A percentile compares a stretch with the other conserved stretches of the same genome.
phyloP scores from a whole-genome alignment of 1,140 invertebrate species.

The Eufriesea mexicana region DNA sequence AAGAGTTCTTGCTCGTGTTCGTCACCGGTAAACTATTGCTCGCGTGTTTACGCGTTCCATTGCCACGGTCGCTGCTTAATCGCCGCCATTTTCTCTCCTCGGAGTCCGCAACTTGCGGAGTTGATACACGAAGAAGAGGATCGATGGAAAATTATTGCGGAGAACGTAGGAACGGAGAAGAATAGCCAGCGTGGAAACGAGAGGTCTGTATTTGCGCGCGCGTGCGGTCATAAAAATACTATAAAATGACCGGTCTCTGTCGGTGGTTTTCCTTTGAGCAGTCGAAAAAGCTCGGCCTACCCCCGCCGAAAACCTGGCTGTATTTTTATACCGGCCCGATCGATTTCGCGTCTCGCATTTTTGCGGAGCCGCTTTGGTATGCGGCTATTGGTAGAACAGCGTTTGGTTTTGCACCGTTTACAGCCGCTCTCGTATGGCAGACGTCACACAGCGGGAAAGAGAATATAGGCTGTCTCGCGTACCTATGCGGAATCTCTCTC shows the following conservation, averaged over 20 bases:
- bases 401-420: constrained; percentile 55
- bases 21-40: neutral
- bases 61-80: neutral
- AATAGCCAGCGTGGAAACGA: neutral
- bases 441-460: neutral
- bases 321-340: constrained; percentile 48
- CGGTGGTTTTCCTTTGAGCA: constrained; percentile 27
- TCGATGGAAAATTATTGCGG: too few species aligned
- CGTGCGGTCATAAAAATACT: neutral
- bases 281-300: constrained; percentile 17
- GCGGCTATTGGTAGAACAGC: constrained; percentile 25
- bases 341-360: constrained; percentile 57
- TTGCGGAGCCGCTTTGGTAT: constrained; percentile 30
- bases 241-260: neutral
- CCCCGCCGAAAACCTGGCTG: constrained; percentile 20
- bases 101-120: too few species aligned
- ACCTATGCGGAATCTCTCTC: constrained; percentile 22
- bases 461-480: neutral
- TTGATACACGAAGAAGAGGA: too few species aligned
- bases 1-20: neutral
- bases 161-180: too few species aligned
- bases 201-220: neutral
- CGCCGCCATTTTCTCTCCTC: neutral
- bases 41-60: constrained; percentile 19
- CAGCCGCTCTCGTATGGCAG: constrained; percentile 10